Percentiles rank a stretch among this genome's conserved stretches.
Evolutionary conservation across 2,797 vertebrate species (phyloP).

Genomic region (Xenops minutus): DNA sequence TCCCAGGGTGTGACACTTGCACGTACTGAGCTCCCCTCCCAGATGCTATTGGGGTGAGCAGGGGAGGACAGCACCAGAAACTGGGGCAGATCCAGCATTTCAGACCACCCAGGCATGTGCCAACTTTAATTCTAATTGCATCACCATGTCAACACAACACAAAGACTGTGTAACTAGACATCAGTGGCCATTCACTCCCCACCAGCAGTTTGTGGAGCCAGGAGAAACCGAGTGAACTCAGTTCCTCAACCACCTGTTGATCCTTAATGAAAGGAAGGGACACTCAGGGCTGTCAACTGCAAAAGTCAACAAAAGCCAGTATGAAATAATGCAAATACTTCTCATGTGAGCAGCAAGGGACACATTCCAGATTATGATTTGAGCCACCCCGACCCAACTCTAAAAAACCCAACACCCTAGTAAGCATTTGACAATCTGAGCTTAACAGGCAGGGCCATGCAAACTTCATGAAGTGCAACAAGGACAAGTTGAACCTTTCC

Average conservation of each 20-base stretch:
- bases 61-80: background rate
- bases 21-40: background rate
- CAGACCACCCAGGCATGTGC: background rate
- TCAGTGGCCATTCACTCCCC: background rate
- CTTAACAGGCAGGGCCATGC: background rate
- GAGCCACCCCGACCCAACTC: background rate
- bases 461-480: background rate
- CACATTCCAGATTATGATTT: background rate
- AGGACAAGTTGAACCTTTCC: background rate
- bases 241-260: background rate
- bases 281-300: background rate
- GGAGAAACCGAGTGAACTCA: background rate
- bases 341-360: background rate
- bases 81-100: background rate
- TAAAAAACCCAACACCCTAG: background rate
- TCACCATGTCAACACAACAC: background rate
- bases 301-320: background rate
- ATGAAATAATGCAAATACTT: background rate
- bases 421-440: background rate
- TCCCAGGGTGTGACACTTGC: background rate
- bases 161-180: background rate
- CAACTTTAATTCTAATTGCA: background rate
- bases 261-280: background rate
- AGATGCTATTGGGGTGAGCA: background rate
- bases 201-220: background rate